phyloP scores from a whole-genome alignment of 2,113 vertebrate species.

The Oncorhynchus kisutch region DNA sequence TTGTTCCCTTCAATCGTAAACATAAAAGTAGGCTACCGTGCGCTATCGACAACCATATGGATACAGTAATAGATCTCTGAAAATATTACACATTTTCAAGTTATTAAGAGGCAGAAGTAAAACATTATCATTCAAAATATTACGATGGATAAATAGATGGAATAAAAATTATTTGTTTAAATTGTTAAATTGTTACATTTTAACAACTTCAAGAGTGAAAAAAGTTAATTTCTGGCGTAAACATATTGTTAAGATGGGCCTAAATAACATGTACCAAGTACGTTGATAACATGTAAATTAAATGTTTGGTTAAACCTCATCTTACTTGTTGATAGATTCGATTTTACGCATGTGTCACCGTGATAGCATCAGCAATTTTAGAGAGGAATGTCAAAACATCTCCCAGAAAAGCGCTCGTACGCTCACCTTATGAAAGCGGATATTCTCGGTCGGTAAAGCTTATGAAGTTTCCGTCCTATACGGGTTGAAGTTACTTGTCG shows the following conservation, averaged over 20 bases:
- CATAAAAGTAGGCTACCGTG: background rate
- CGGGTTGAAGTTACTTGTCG: slow-evolving; percentile 29
- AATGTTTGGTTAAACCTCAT: background rate
- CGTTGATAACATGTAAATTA: background rate
- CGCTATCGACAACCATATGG: too few relatives aligned
- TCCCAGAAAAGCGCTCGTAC: background rate
- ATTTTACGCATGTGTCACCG: slow-evolving; percentile 26
- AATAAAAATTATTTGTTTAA: too few relatives aligned
- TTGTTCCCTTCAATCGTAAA: slow-evolving; percentile 53
- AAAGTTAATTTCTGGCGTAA: too few relatives aligned
- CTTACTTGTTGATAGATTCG: background rate
- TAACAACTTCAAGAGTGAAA: background rate
- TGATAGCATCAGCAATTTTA: slow-evolving; percentile 51
- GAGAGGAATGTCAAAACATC: slow-evolving; percentile 64
- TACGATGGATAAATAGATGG: too few relatives aligned
- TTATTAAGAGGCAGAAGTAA: background rate
- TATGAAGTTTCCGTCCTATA: slow-evolving; percentile 19
- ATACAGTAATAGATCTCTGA: background rate
- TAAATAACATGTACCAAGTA: background rate
- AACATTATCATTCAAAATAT: background rate
- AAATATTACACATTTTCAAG: background rate
- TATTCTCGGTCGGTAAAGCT: slow-evolving; percentile 41
- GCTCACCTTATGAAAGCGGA: slow-evolving; percentile 69
- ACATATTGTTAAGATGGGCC: background rate
- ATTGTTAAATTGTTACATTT: background rate